Base-by-base conservation (phyloP, 2,113 vertebrate genomes). In the Proterorhinus semilunaris region DNA sequence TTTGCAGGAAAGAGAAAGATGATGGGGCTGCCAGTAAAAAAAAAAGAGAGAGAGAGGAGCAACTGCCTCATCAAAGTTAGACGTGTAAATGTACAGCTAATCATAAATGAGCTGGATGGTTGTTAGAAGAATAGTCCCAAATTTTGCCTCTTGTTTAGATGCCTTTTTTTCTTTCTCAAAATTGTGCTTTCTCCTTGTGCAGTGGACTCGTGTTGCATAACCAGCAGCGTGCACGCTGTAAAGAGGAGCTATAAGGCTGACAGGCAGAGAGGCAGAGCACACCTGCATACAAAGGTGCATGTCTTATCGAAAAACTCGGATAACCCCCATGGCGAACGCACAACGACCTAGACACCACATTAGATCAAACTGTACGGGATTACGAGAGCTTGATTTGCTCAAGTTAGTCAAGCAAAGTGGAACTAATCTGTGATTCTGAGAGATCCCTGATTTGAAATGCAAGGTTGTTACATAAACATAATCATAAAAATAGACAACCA, bases 151-250 rank as follows among this genome's bases (percentile, higher is more conserved):
- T 0, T 36, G 27, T 36, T 36, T 63, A 67, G 75, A 67, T 66
- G 72, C 74, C 71, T 80, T 85, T 74, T 68, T 78, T 76, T 52
- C 61, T 84, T 78, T 76, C 70, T 71, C 48, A 16, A 57, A 87
- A 71, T 76, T 68, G 68, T 78, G 78, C 77, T 78, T 87, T 66
- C 65, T 80, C 17, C 68, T 74, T 74, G 73, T 74, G 80, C 51
- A 36, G 72, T 45, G 79, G 75, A 72, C 88, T 80, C 78, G 57
- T 52, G 72, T 87, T 89, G 76, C 71, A 73, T 83, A 88, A 89
- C 78, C 65, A 67, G 68, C 80, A 78, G 75, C 1, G 12, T 73
- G 71, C 70, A 73, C 62, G 2, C 63, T 55, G 71, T 77, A 78
- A 80, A 79, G 75, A 79, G 47, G 64, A 80, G 78, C 76, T 69